Evolutionary conservation across 2,113 vertebrate species (phyloP).

Genomic region (Brienomyrus longianalis): DNA sequence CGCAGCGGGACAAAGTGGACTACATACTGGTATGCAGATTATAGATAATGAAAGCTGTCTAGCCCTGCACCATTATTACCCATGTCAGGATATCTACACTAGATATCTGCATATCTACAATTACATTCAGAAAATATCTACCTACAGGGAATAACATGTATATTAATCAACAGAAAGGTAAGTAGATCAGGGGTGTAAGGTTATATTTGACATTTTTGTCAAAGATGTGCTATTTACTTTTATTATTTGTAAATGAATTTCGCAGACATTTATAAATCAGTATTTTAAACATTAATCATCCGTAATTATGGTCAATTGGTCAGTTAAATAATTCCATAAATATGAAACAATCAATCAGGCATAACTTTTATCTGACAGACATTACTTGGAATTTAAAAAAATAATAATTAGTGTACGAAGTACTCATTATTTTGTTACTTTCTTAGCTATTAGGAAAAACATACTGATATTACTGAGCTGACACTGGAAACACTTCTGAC

Average conservation of each 20-base stretch:
- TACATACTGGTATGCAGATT: conserved; percentile 55
- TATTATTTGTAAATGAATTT: neutral
- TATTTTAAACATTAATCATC: neutral
- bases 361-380: neutral
- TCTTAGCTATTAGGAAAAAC: neutral
- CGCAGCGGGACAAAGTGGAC: conserved; percentile 57
- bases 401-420: neutral
- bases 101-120: neutral
- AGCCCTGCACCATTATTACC: neutral
- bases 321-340: neutral
- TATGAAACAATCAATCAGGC: neutral
- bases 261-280: neutral
- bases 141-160: neutral
- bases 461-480: neutral
- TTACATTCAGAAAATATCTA: neutral
- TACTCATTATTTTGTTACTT: neutral
- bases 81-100: neutral
- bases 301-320: neutral
- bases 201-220: neutral
- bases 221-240: neutral
- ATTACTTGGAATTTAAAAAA: neutral
- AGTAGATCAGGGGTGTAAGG: neutral
- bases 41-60: neutral
- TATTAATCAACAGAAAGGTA: neutral
- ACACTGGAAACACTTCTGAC: neutral